Conservation (phyloP, 2,888 invertebrate genomes). For the Siphonodentalium dalli region DNA sequence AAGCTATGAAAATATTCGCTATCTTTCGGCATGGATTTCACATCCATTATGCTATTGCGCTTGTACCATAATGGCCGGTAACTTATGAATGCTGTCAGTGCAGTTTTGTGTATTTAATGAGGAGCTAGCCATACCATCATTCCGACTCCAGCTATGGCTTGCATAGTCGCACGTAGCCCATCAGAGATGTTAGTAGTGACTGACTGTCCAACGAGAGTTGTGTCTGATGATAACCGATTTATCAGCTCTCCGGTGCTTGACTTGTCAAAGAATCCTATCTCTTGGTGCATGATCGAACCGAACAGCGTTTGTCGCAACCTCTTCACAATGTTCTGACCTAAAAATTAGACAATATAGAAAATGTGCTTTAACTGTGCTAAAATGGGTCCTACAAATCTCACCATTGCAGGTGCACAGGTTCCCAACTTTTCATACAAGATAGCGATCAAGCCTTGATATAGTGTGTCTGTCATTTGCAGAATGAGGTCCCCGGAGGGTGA, state of each 20-base stretch:
- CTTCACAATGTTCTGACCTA: slow-evolving; percentile 88
- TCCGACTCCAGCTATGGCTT: slow-evolving; percentile 85
- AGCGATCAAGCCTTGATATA: too few species aligned
- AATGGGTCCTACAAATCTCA: background rate
- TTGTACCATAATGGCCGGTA: too few species aligned
- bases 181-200: slow-evolving; percentile 94
- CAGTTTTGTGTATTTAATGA: too few species aligned
- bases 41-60: too few species aligned
- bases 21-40: too few species aligned
- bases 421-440: background rate
- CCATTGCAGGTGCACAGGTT: background rate
- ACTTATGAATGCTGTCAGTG: too few species aligned
- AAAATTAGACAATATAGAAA: slow-evolving; percentile 39
- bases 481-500: too few species aligned
- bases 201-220: slow-evolving; percentile 88
- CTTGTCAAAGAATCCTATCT: slow-evolving; percentile 89
- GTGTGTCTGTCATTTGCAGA: too few species aligned
- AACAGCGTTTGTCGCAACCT: slow-evolving; percentile 80
- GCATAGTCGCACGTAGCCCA: slow-evolving; percentile 85
- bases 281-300: slow-evolving; percentile 81
- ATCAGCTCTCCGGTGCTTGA: slow-evolving; percentile 90
- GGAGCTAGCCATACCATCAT: slow-evolving; percentile 98
- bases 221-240: slow-evolving; percentile 88
- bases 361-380: too few species aligned
- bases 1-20: too few species aligned